phyloP scores from a whole-genome alignment of 2,113 vertebrate species.

The Fulica atra region DNA sequence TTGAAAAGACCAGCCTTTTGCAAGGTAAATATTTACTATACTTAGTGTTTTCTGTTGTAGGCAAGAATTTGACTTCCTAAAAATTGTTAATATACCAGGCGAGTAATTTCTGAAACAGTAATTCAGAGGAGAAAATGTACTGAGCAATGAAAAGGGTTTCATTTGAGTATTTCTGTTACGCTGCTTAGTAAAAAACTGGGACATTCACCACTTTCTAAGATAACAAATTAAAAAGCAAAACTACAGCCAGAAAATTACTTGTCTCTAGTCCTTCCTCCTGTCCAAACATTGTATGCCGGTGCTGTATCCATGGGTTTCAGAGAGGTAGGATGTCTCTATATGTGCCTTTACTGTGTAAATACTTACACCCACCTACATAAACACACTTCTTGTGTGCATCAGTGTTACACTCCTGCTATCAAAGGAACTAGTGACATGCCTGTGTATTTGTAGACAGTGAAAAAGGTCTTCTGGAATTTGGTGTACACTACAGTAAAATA shows the following conservation, averaged over 20 bases:
- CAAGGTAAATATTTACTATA: neutral
- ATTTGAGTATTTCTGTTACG: neutral
- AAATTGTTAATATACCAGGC: neutral
- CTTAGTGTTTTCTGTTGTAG: neutral
- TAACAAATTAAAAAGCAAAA: neutral
- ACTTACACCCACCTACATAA: neutral
- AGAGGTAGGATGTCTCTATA: neutral
- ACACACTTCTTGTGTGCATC: neutral
- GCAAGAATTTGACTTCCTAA: neutral
- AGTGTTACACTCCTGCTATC: neutral
- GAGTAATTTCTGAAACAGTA: neutral
- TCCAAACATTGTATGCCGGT: neutral
- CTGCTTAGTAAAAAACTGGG: neutral
- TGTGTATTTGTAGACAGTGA: rapidly evolving
- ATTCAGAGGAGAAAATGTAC: neutral
- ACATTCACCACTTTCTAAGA: neutral
- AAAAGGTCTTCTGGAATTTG: neutral
- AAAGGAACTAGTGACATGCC: neutral
- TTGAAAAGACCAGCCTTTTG: neutral
- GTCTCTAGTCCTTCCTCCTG: neutral
- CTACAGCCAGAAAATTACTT: neutral
- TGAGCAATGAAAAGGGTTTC: neutral
- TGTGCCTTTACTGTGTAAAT: neutral
- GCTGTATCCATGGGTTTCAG: neutral
- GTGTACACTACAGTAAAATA: neutral